These are phyloP conservation scores for Bedellia somnulentella DNA, from an alignment of 2,888 invertebrate genomes.

Conservation along the genomic window DNA sequence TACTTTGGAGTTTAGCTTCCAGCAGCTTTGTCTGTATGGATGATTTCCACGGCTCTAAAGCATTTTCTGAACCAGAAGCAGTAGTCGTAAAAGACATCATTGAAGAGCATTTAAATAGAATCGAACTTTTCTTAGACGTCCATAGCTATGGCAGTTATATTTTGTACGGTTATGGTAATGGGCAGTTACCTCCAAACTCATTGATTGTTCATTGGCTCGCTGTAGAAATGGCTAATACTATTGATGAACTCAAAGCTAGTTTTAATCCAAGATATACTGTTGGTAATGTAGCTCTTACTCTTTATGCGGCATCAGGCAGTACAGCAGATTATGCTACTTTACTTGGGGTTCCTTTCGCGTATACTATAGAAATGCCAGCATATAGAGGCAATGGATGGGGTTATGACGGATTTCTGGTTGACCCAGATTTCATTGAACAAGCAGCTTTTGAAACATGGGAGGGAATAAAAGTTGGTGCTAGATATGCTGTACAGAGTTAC, in stretches of 20 bases:
- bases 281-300: constrained; percentile 42
- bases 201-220: constrained; percentile 33
- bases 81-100: constrained; percentile 59
- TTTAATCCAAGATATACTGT: constrained; percentile 41
- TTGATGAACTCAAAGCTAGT: constrained; percentile 41
- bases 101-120: constrained; percentile 29
- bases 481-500: constrained; percentile 22
- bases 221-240: constrained; percentile 37
- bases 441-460: constrained; percentile 65
- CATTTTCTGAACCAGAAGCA: constrained; percentile 72
- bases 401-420: constrained; percentile 55
- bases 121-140: constrained; percentile 69
- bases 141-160: constrained; percentile 75
- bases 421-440: constrained; percentile 52
- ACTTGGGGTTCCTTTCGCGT: constrained; percentile 51
- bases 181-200: constrained; percentile 47
- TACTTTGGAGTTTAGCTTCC: constrained; percentile 63
- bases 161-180: constrained; percentile 31
- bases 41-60: constrained; percentile 61
- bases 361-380: constrained; percentile 65
- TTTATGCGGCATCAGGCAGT: constrained; percentile 64
- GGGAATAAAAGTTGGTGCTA: constrained; percentile 54
- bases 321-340: constrained; percentile 65
- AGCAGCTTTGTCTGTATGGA: constrained; percentile 58
- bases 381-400: constrained; percentile 24